phyloP scores from a whole-genome alignment of 2,888 invertebrate species.

The Melikaiella ostensackeni region DNA sequence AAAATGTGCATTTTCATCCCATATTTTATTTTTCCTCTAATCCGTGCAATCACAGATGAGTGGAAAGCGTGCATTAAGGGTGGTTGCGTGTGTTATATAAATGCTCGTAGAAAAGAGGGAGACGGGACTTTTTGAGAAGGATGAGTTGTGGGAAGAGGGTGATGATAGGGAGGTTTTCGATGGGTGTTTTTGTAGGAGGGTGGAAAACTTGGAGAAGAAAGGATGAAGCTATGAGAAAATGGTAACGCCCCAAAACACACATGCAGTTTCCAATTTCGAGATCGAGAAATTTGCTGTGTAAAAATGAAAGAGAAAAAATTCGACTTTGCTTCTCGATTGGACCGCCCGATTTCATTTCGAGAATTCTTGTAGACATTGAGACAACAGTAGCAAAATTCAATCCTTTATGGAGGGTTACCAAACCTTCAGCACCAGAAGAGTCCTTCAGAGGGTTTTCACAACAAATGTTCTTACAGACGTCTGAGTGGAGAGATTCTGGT shows the following conservation, averaged over 20 bases:
- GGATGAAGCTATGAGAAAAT: neutral
- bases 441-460: neutral
- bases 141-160: neutral
- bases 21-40: neutral
- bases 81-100: constrained; percentile 14
- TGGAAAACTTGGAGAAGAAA: neutral
- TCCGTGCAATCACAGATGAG: constrained; percentile 13
- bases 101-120: neutral
- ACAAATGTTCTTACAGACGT: constrained; percentile 5
- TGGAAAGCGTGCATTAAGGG: constrained; percentile 2
- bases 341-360: neutral
- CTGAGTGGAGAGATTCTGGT: neutral
- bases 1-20: no score
- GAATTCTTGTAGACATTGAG: neutral
- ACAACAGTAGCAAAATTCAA: neutral
- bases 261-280: neutral
- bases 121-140: neutral
- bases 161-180: neutral
- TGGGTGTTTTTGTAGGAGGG: constrained; percentile 14
- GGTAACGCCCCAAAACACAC: neutral
- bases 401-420: constrained; percentile 2
- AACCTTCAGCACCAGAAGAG: constrained; percentile 1
- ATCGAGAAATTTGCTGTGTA: neutral
- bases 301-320: neutral
- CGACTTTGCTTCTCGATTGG: neutral